phyloP scores from a whole-genome alignment of 1,140 invertebrate species.

The Eueides isabella region DNA sequence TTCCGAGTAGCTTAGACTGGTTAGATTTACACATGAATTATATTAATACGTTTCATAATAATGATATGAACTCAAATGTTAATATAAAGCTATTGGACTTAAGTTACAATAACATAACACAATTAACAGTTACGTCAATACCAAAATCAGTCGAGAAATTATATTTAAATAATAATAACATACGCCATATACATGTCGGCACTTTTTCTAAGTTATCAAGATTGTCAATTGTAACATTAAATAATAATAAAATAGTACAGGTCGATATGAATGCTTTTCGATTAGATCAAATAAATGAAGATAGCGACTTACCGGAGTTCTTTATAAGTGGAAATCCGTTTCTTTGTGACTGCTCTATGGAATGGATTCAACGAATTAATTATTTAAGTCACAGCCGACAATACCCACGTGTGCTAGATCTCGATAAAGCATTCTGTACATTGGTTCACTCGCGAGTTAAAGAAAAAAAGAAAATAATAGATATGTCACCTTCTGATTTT shows the following conservation, averaged over 20 bases:
- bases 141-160: conserved; percentile 89
- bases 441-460: conserved; percentile 89
- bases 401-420: conserved; percentile 92
- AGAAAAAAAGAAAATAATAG: conserved; percentile 88
- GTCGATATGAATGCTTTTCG: conserved; percentile 88
- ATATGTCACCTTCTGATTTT: conserved; percentile 91
- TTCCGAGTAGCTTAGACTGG: conserved; percentile 87
- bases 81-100: conserved; percentile 89
- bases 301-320: conserved; percentile 88
- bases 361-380: conserved; percentile 92
- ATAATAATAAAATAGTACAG: conserved; percentile 88
- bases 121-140: conserved; percentile 86
- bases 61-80: conserved; percentile 73
- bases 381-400: conserved; percentile 87
- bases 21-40: conserved; percentile 87
- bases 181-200: conserved; percentile 86
- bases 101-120: conserved; percentile 88
- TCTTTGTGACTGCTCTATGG: conserved; percentile 92
- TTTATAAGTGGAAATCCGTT: conserved; percentile 92
- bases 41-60: conserved; percentile 78
- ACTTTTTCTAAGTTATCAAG: conserved; percentile 88
- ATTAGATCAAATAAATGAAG: conserved; percentile 85
- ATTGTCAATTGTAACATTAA: conserved; percentile 89
- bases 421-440: conserved; percentile 91
- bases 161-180: conserved; percentile 90